These are phyloP conservation scores for Caenorhabditis sp. DNA, from an alignment of 2,888 invertebrate species.

Conservation along the genomic window DNA sequence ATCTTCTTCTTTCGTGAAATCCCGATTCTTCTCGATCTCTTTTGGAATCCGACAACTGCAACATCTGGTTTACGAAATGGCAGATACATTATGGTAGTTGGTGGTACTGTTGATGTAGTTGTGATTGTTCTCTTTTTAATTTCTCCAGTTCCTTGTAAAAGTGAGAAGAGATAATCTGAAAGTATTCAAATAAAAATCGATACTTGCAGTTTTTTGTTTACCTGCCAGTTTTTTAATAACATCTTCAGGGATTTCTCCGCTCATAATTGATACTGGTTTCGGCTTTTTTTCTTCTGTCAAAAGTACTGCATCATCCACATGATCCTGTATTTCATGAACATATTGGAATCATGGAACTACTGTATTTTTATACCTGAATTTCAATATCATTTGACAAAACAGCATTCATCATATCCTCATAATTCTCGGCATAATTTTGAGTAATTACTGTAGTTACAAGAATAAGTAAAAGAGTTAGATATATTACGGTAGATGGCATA, in stretches of 20 bases:
- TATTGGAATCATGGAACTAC: no score
- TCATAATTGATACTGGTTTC: constrained; percentile 16
- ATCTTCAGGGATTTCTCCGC: constrained; percentile 28
- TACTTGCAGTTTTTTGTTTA: neutral
- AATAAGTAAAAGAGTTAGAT: neutral
- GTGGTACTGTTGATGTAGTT: constrained; percentile 9
- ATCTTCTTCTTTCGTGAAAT: constrained; percentile 20
- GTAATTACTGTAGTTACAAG: neutral
- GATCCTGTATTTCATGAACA: no score
- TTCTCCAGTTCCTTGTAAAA: constrained; percentile 31
- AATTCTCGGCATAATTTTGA: neutral
- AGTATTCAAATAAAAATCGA: no score
- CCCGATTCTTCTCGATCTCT: constrained; percentile 4
- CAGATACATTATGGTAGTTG: constrained; percentile 10
- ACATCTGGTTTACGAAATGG: constrained; percentile 23
- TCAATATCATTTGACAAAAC: neutral
- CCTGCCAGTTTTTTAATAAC: constrained; percentile 31
- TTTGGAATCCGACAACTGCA: constrained; percentile 13
- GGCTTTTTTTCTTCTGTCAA: constrained; percentile 6
- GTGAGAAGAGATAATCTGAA: constrained; percentile 27
- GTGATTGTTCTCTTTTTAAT: constrained; percentile 22
- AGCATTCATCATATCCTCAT: neutral
- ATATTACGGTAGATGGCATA: neutral
- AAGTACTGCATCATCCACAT: constrained; percentile 9
- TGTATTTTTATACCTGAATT: neutral